Base-by-base conservation (phyloP, 2,797 vertebrate species). In the Merluccius polli region DNA sequence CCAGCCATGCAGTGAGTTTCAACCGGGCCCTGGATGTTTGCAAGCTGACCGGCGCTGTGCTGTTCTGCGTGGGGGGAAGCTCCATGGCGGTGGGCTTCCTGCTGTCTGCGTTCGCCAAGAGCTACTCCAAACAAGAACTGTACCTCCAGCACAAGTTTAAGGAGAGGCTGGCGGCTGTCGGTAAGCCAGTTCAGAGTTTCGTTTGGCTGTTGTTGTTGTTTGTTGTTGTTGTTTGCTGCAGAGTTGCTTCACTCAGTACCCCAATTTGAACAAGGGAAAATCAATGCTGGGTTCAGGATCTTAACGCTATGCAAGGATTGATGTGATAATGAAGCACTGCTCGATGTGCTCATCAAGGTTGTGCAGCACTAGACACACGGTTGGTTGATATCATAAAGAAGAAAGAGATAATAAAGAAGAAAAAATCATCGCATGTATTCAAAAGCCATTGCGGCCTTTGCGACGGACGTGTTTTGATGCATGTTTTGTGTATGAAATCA, bases 81-180 rank as follows among this genome's bases (percentile, higher is more conserved):
- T 93, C 95, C 0, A 92, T 97, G 94, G 96, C 97, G 1, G 93
- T 92, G 0, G 97, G 97, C 73, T 93, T 99, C 77, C 91, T 98
- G 73, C 92, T 98, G 92, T 98, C 96, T 1, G 94, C 95, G 52
- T 97, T 97, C 81, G 94, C 95, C 71, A 97, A 96, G 88, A 95
- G 93, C 87, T 96, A 96, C 89, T 95, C 96, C 92, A 98, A 97
- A 93, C 96, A 98, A 90, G 96, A 98, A 83, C 92, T 94, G 75
- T 94, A 93, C 79, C 95, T 98, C 73, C 97, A 98, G 86, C 96
- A 95, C 80, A 97, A 94, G 92, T 98, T 98, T 89, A 97, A 97
- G 88, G 96, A 99, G 85, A 95, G 95, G 83, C 92, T 98, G 76
- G 95, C 94, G 11, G 95, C 95, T 15, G 85, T 93, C 29, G 95